Conservation (phyloP, 1,140 invertebrate genomes). For the Coelopa frigida region DNA sequence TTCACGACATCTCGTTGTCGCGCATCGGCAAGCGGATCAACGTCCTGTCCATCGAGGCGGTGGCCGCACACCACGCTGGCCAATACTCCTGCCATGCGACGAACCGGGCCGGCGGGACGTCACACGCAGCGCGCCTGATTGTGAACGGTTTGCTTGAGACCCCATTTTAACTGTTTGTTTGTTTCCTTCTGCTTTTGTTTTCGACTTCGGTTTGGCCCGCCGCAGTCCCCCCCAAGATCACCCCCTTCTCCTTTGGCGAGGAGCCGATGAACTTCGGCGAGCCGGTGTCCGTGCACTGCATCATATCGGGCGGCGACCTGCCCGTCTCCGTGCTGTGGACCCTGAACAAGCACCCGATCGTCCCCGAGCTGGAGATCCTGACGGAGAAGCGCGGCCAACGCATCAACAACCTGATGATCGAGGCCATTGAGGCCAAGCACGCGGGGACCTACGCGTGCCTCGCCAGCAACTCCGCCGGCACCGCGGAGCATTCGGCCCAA, state of each 20-base stretch:
- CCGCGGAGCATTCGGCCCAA: conserved; percentile 47
- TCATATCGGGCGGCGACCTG: conserved; percentile 65
- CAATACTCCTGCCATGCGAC: conserved; percentile 58
- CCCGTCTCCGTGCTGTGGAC: conserved; percentile 67
- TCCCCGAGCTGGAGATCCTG: conserved; percentile 30
- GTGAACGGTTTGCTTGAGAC: conserved; percentile 59
- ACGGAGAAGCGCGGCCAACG: conserved; percentile 44
- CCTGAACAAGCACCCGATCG: conserved; percentile 49
- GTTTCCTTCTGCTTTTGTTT: conserved; percentile 15
- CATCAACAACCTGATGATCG: conserved; percentile 49
- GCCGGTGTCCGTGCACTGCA: conserved; percentile 60
- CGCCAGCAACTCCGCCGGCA: conserved; percentile 55
- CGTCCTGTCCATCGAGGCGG: conserved; percentile 47
- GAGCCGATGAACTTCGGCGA: conserved; percentile 63
- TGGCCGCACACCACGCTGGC: conserved; percentile 50
- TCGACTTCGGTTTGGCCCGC: conserved; percentile 4
- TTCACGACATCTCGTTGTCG: conserved; percentile 50
- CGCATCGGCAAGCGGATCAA: conserved; percentile 50
- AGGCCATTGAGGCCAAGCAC: conserved; percentile 53
- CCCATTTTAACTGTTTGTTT: conserved; percentile 11
- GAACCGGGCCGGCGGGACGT: conserved; percentile 62
- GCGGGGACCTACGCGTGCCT: conserved; percentile 67
- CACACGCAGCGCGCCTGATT: conserved; percentile 58
- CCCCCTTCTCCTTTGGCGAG: conserved; percentile 58
- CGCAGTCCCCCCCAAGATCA: conserved; percentile 58